A percentile compares a stretch with the other conserved stretches of the same genome.
These are phyloP conservation scores for Halictus rubicundus DNA, from an alignment of 1,140 invertebrate genomes.

Conservation along the genomic window DNA sequence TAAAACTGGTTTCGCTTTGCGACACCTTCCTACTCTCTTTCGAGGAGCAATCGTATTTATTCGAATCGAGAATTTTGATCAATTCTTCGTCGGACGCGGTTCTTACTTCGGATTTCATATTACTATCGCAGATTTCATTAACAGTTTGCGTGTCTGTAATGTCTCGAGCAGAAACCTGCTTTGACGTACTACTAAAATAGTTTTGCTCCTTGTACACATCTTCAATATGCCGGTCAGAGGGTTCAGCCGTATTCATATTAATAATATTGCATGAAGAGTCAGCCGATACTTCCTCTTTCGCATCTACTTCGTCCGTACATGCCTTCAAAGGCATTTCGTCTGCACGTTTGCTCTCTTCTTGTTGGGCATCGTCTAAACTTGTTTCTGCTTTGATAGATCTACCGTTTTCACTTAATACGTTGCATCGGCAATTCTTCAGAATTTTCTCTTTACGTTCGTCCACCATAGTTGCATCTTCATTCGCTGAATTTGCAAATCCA, in stretches of 20 bases:
- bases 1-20: constrained; percentile 7
- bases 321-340: background rate
- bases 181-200: background rate
- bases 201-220: background rate
- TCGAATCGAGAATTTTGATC: background rate
- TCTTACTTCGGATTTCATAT: background rate
- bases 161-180: no score
- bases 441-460: background rate
- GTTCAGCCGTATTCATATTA: no score
- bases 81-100: background rate
- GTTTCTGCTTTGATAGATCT: background rate
- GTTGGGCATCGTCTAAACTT: background rate
- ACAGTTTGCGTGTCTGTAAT: background rate
- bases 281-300: no score
- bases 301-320: background rate
- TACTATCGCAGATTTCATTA: background rate
- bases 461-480: no score
- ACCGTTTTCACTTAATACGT: no score
- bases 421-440: background rate
- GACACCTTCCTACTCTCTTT: background rate
- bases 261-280: background rate
- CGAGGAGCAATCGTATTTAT: background rate
- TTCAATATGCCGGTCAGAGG: background rate
- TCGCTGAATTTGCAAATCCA: no score
- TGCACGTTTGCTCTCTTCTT: background rate